phyloP scores from a whole-genome alignment of 2,797 vertebrate genomes.

The Argyrosomus regius region DNA sequence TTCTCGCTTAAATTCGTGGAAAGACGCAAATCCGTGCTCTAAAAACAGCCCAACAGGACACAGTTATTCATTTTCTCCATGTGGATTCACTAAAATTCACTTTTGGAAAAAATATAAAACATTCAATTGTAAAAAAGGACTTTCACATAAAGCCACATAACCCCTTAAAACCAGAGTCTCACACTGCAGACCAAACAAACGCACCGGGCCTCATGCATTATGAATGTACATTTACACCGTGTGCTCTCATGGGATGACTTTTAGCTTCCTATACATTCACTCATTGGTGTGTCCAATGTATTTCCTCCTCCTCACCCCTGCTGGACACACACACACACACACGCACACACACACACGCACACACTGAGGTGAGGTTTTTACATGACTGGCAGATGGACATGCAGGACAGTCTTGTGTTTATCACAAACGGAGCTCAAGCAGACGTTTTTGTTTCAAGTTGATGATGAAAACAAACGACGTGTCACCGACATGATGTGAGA shows the following conservation, averaged over 20 bases:
- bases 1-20: background rate
- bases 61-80: background rate
- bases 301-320: constrained; percentile 63
- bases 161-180: constrained; percentile 16
- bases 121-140: background rate
- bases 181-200: constrained; percentile 54
- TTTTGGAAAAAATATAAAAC: background rate
- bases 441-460: constrained; percentile 5
- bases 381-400: constrained; percentile 47
- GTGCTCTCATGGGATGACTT: constrained; percentile 64
- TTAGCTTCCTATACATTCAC: constrained; percentile 53
- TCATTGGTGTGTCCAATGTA: constrained; percentile 68
- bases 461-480: constrained; percentile 48
- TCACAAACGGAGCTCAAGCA: constrained; percentile 16
- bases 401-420: constrained; percentile 8
- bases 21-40: background rate
- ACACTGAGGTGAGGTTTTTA: background rate
- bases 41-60: background rate
- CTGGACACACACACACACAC: constrained; percentile 38
- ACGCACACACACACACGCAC: constrained; percentile 25
- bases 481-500: constrained; percentile 50
- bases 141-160: background rate
- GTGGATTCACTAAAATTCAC: background rate
- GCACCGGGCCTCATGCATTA: constrained; percentile 67
- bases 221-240: constrained; percentile 72